These are phyloP conservation scores for Mobula birostris DNA, from an alignment of 2,113 vertebrate genomes.

Conservation along the genomic window DNA sequence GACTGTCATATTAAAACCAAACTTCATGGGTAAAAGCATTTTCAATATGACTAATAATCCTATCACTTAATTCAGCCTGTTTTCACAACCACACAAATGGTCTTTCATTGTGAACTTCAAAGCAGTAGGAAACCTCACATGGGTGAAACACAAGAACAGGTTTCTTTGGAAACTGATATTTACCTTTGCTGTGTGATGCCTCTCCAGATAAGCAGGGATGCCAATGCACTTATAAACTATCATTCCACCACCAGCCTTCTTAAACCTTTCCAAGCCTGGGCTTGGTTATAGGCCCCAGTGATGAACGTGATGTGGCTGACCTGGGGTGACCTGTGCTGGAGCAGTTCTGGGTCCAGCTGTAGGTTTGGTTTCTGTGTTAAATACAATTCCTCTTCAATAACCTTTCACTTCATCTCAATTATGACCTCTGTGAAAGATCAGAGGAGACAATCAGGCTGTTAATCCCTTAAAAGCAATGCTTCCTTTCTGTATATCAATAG, in stretches of 20 bases:
- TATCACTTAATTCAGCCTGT: neutral
- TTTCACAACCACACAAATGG: neutral
- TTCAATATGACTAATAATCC: no score
- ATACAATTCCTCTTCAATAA: neutral
- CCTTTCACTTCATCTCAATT: constrained; percentile 6
- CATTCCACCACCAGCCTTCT: neutral
- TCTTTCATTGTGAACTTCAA: neutral
- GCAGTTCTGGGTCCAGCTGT: neutral
- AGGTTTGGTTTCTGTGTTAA: constrained; percentile 16
- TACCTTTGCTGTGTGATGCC: neutral
- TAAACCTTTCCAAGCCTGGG: no score
- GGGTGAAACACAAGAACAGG: neutral
- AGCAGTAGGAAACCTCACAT: neutral
- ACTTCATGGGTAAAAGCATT: neutral
- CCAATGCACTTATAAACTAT: neutral
- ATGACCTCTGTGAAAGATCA: constrained; percentile 20
- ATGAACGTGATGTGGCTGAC: neutral
- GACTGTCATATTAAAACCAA: neutral
- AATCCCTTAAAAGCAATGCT: constrained; percentile 35
- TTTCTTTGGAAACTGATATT: neutral
- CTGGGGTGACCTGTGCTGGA: neutral
- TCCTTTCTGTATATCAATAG: constrained; percentile 36
- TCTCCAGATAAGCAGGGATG: neutral
- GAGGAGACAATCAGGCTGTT: constrained; percentile 34
- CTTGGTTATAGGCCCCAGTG: neutral